phyloP scores from a whole-genome alignment of 2,888 invertebrate genomes.

The Eupithecia vulgata region DNA sequence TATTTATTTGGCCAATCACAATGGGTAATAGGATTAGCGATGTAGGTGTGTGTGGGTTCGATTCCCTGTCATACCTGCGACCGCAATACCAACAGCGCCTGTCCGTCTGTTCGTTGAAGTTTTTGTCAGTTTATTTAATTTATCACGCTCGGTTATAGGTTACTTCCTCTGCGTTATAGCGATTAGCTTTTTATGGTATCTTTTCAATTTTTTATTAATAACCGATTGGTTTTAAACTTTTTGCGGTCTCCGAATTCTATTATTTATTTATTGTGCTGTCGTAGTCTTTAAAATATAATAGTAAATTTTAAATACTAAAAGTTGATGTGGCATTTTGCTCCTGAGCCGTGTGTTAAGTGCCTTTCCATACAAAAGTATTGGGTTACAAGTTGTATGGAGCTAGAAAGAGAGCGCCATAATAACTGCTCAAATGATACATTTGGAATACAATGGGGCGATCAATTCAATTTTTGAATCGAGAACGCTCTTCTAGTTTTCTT shows the following conservation, averaged over 20 bases:
- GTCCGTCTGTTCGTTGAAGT: conserved; percentile 65
- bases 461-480: conserved; percentile 85
- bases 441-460: conserved; percentile 84
- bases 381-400: conserved; percentile 81
- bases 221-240: conserved; percentile 66
- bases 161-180: conserved; percentile 78
- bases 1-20: conserved; percentile 77
- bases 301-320: conserved; percentile 61
- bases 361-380: conserved; percentile 84
- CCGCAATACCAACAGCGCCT: conserved; percentile 65
- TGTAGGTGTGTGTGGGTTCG: conserved; percentile 70
- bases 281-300: conserved; percentile 53
- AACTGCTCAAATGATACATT: conserved; percentile 85
- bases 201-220: conserved; percentile 60
- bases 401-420: conserved; percentile 80
- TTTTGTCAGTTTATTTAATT: conserved; percentile 83
- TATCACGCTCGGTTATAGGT: conserved; percentile 80
- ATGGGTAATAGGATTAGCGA: conserved; percentile 76
- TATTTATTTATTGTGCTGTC: conserved; percentile 32
- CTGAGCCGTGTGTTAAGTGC: conserved; percentile 75
- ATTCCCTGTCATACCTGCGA: conserved; percentile 67
- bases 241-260: conserved; percentile 56
- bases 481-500: conserved; percentile 81
- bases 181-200: conserved; percentile 79
- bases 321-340: conserved; percentile 69